Evolutionary conservation across 1,140 invertebrate species (phyloP).

Genomic region (honey bee (Apis mellifera)): Amel_HAv3.1 CM009936.2:4436001-4436500

Average conservation of each 20-base stretch:
- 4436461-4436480: too few relatives aligned
- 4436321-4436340: constrained; percentile 35
- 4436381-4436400: constrained; percentile 4
- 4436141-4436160: constrained; percentile 70
- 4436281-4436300: constrained; percentile 55
- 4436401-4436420: not conserved
- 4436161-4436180: constrained; percentile 76
- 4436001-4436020: not conserved
- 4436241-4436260: constrained; percentile 31
- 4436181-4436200: constrained; percentile 49
- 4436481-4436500: not conserved
- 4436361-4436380: constrained; percentile 40
- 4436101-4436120: not conserved
- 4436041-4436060: constrained; percentile 4
- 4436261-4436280: constrained; percentile 52
- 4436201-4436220: constrained; percentile 66
- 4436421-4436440: not conserved
- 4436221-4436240: constrained; percentile 51
- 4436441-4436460: not conserved
- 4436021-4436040: constrained; percentile 2
- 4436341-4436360: constrained; percentile 34
- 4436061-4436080: not conserved
- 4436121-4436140: constrained; percentile 27
- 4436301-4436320: constrained; percentile 24
- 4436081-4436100: not conserved